phyloP scores from a whole-genome alignment of 1,140 invertebrate species.

The Leptinotarsa texana region DNA sequence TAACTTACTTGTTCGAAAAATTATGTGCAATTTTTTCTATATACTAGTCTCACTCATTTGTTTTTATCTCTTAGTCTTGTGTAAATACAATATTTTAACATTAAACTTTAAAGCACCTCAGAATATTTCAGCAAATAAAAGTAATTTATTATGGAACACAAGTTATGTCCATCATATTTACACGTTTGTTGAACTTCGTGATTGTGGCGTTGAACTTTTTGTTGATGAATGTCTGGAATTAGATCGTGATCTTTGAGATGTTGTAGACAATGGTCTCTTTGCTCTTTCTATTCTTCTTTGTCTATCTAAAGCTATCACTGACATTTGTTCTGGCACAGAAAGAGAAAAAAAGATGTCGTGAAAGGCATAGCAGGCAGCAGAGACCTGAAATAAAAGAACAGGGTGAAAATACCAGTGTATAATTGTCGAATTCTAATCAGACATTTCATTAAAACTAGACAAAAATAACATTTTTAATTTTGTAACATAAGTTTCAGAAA shows the following conservation, averaged over 20 bases:
- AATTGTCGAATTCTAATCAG: too few species aligned
- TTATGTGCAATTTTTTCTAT: too few species aligned
- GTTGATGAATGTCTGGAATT: constrained; percentile 25
- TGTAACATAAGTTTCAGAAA: too few species aligned
- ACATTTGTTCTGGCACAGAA: constrained; percentile 61
- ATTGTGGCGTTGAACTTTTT: constrained; percentile 15
- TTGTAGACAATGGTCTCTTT: constrained; percentile 22
- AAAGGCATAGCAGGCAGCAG: constrained; percentile 65
- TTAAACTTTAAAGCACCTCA: too few species aligned
- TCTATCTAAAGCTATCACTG: constrained; percentile 60
- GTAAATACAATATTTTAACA: too few species aligned
- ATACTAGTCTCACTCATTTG: too few species aligned
- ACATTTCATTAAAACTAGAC: too few species aligned
- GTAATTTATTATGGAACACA: neutral
- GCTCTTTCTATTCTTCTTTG: constrained; percentile 46
- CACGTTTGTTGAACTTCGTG: constrained; percentile 33
- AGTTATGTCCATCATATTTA: constrained; percentile 1
- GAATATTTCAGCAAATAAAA: neutral
- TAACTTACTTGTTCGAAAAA: too few species aligned
- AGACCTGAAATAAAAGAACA: constrained; percentile 57
- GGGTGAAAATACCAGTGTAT: too few species aligned
- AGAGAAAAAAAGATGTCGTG: constrained; percentile 65
- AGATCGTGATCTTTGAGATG: constrained; percentile 9
- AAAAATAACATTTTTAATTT: too few species aligned
- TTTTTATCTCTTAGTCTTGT: too few species aligned